These are phyloP conservation scores for Drosophila melanica DNA, from an alignment of 1,140 invertebrate species.

Conservation along the genomic window DNA sequence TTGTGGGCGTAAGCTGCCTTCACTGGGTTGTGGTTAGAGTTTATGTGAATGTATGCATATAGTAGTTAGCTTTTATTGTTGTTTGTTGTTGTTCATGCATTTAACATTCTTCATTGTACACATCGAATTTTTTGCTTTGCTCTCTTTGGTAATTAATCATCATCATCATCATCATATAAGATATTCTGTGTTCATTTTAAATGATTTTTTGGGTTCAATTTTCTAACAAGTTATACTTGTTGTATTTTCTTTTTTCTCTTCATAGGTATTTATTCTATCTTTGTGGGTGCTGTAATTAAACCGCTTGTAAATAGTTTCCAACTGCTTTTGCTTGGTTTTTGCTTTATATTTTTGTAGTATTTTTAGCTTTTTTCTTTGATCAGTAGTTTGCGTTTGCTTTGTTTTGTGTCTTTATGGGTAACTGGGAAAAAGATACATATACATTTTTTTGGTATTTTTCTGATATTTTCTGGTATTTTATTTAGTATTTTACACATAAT, in stretches of 20 bases:
- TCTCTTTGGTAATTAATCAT: constrained; percentile 43
- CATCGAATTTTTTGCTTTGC: constrained; percentile 50
- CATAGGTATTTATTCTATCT: constrained; percentile 6
- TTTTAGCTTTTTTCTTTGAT: constrained; percentile 17
- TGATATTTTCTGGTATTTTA: constrained; percentile 32
- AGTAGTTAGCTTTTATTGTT: constrained; percentile 24
- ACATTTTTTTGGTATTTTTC: constrained; percentile 12
- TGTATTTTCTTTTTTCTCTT: constrained; percentile 7
- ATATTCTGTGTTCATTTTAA: constrained; percentile 35
- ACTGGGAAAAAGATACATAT: constrained; percentile 23
- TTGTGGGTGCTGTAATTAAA: constrained; percentile 21
- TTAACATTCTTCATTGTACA: constrained; percentile 55
- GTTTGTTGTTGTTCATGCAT: constrained; percentile 39
- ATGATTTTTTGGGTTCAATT: constrained; percentile 40
- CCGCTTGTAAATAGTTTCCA: constrained; percentile 55
- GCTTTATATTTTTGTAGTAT: constrained; percentile 4
- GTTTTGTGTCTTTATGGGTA: constrained; percentile 4
- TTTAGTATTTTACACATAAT: constrained; percentile 56
- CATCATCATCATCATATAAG: constrained; percentile 7
- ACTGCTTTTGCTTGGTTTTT: constrained; percentile 23
- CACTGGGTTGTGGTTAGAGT: constrained; percentile 9
- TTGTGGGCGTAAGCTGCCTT: neutral
- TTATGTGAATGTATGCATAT: constrained; percentile 14
- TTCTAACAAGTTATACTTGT: constrained; percentile 36
- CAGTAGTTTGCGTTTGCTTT: neutral